These are phyloP conservation scores for Oasisia sp. DNA, from an alignment of 2,888 invertebrate genomes.

Conservation along the genomic window DNA sequence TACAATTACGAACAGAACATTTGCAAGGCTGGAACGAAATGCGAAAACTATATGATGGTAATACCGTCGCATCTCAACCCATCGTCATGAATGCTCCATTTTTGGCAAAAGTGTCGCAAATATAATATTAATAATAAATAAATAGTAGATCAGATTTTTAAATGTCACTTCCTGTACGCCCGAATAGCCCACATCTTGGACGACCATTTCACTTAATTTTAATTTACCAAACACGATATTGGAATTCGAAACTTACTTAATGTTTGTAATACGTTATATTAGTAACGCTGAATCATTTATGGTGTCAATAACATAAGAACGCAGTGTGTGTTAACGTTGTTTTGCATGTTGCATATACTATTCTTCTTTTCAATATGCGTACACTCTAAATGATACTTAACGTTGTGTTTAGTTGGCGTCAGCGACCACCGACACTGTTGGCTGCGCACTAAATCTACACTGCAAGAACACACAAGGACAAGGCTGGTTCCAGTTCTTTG, in stretches of 20 bases:
- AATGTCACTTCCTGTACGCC: not conserved
- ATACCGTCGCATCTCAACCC: not conserved
- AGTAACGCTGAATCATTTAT: not conserved
- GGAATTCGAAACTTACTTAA: not conserved
- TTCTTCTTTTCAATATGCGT: not conserved
- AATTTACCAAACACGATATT: too few species aligned
- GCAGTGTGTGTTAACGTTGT: not conserved
- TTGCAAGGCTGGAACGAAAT: not conserved
- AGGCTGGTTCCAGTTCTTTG: not conserved
- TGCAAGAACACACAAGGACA: not conserved
- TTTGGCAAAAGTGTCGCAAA: too few species aligned
- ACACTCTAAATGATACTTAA: not conserved
- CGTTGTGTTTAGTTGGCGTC: not conserved
- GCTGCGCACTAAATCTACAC: not conserved
- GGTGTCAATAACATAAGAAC: not conserved
- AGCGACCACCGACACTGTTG: not conserved
- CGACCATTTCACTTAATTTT: not conserved
- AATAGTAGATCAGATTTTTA: not conserved
- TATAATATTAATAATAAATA: too few species aligned
- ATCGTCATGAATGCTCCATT: too few species aligned
- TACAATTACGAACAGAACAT: not conserved
- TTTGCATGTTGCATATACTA: not conserved
- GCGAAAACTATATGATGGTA: constrained; percentile 6
- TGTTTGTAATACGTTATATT: not conserved
- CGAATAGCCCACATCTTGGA: not conserved